Evolutionary conservation across 2,797 vertebrate species (phyloP), one percentile per base, ranked within the genome.

Genomic region (Nyctibius grandis): DNA sequence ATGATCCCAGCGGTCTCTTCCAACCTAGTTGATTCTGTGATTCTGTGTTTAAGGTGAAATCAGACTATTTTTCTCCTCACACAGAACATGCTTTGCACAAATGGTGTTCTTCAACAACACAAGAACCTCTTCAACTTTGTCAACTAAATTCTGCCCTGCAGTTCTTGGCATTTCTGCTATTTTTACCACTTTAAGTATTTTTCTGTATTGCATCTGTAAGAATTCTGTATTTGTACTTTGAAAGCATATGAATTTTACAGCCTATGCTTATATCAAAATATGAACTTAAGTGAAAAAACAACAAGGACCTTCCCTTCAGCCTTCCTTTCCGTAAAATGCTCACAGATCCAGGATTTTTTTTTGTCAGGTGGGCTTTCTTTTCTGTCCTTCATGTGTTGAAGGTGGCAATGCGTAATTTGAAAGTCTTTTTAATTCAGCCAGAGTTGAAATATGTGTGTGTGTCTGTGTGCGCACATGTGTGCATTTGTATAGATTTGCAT

Each of bases 401-500:
- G 23, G 10, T 56, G 31, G 42, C 3, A 92, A 51, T 21, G 5
- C 4, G 48, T 22, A 38, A 91, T 45, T 63, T 77, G 18, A 51
- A 82, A 91, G 18, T 6, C 6, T 9, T 44, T 68, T 59, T 73
- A 12, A 51, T 82, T 60, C 45, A 75, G 2, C 5, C n/a, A 6
- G 7, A 74, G 33, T 36, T 70, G 20, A 85, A 88, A 51, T 21
- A 0, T 1, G 0, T 53, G 8, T 51, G 5, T 15, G 0, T 28
- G 12, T 31, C 8, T 4, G 9, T 11, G 7, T 2, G 9, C 1
- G 3, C 2, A 3, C 7, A 4, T 34, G 11, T 4, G 2, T 12
- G 5, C 38, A 38, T 15, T 6, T 47, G 29, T 34, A 65, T 19
- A 86, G 20, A 42, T 19, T 33, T 0, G 5, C 7, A 44, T 9